A percentile compares a stretch with the other conserved stretches of the same genome.
Conservation (phyloP, 2,888 invertebrate genomes). For the Acheta domesticus region DNA sequence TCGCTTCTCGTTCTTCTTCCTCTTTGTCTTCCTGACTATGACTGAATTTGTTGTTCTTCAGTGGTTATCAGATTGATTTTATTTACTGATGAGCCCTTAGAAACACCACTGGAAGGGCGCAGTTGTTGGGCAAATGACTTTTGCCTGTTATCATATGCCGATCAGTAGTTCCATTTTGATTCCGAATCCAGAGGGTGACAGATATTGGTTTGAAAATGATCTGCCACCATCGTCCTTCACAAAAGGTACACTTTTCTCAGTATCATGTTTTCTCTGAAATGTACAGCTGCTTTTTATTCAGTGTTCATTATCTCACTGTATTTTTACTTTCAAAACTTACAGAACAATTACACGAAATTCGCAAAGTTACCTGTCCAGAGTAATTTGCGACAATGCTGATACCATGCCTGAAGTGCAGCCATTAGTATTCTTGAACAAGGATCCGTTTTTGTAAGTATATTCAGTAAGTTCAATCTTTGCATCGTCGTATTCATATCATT, state of each 20-base stretch:
- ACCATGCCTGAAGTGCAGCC: conserved; percentile 52
- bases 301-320: not conserved
- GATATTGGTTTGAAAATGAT: conserved; percentile 62
- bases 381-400: conserved; percentile 56
- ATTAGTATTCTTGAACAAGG: conserved; percentile 52
- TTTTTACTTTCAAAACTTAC: conserved; percentile 24
- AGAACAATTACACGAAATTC: conserved; percentile 53
- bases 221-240: conserved; percentile 54
- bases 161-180: too few relatives aligned
- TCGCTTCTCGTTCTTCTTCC: too few relatives aligned
- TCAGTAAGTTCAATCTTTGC: not conserved
- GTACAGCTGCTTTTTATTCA: too few relatives aligned
- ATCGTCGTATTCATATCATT: too few relatives aligned
- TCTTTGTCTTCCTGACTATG: too few relatives aligned
- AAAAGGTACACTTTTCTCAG: conserved; percentile 41
- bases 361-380: conserved; percentile 52
- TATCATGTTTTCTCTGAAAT: too few relatives aligned
- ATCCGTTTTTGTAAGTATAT: conserved; percentile 54
- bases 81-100: conserved; percentile 57
- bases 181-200: too few relatives aligned
- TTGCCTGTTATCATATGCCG: too few relatives aligned
- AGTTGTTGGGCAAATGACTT: conserved; percentile 58
- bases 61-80: conserved; percentile 57
- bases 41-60: too few relatives aligned
- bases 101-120: conserved; percentile 54